Conservation (phyloP, 2,888 invertebrate species). For the Drosophila buzzatii region DNA sequence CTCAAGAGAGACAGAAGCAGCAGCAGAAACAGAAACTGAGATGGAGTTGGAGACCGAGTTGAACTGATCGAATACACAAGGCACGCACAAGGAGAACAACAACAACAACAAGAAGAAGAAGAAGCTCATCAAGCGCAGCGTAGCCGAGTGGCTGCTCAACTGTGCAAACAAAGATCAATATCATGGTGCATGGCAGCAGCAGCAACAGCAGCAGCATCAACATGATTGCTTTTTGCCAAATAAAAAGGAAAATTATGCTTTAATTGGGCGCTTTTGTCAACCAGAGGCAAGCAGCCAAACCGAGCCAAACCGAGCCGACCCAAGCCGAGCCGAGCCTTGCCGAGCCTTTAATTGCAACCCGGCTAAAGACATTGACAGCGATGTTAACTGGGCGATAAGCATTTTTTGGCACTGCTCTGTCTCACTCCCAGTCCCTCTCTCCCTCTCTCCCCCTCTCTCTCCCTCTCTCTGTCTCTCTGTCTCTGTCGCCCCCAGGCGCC, state of each 20-base stretch:
- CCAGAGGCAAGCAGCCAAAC: conserved; percentile 7
- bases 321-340: conserved; percentile 1
- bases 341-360: conserved; percentile 61
- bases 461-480: conserved; percentile 15
- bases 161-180: conserved; percentile 32
- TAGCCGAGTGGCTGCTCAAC: conserved; percentile 3
- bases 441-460: neutral
- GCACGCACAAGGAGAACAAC: conserved; percentile 29
- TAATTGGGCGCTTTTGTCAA: conserved; percentile 80
- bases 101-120: conserved; percentile 1
- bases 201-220: conserved; percentile 31
- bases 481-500: conserved; percentile 6
- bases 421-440: conserved; percentile 1
- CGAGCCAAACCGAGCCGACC: neutral
- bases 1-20: conserved; percentile 3
- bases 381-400: conserved; percentile 53
- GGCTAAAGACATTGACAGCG: conserved; percentile 45
- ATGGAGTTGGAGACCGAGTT: conserved; percentile 10
- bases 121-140: conserved; percentile 13
- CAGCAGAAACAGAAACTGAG: neutral
- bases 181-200: conserved; percentile 20
- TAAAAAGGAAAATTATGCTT: conserved; percentile 73
- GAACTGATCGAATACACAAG: conserved; percentile 29
- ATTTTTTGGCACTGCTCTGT: conserved; percentile 35
- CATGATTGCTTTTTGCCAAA: conserved; percentile 36